phyloP scores from a whole-genome alignment of 2,797 vertebrate genomes.

The Manis crassicaudata region DNA sequence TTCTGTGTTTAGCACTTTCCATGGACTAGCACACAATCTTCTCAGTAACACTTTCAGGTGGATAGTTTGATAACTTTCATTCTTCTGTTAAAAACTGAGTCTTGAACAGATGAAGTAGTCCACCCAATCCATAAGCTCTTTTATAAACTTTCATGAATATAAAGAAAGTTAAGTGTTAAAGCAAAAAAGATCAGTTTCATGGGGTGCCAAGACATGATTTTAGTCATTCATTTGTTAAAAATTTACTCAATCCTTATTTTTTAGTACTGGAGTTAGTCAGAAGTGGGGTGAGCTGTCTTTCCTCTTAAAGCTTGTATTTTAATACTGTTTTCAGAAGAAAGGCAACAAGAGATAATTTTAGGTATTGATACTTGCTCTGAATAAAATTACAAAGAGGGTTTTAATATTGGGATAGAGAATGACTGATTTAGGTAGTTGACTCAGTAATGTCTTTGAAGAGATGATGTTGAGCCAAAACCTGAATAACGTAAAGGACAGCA shows the following conservation, averaged over 20 bases:
- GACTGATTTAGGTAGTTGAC: neutral
- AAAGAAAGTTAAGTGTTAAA: slow-evolving; percentile 3
- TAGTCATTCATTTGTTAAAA: neutral
- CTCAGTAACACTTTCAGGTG: neutral
- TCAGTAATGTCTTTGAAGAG: neutral
- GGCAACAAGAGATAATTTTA: neutral
- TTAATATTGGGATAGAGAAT: neutral
- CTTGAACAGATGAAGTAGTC: neutral
- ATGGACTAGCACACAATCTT: neutral
- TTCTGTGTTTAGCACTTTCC: neutral
- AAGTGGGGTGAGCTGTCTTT: neutral
- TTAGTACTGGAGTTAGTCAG: neutral
- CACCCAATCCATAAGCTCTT: neutral
- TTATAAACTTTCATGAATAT: neutral
- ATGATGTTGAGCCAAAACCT: neutral
- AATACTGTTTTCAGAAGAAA: neutral
- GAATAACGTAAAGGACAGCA: neutral
- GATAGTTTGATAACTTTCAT: neutral
- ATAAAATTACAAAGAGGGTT: neutral
- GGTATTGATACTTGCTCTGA: neutral
- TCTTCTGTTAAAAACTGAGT: neutral
- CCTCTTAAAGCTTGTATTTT: neutral
- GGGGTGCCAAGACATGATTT: neutral
- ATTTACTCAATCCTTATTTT: neutral
- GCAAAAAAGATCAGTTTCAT: neutral